Evolutionary conservation across 2,888 invertebrate genomes (phyloP).

Genomic region (Plutella xylostella): DNA sequence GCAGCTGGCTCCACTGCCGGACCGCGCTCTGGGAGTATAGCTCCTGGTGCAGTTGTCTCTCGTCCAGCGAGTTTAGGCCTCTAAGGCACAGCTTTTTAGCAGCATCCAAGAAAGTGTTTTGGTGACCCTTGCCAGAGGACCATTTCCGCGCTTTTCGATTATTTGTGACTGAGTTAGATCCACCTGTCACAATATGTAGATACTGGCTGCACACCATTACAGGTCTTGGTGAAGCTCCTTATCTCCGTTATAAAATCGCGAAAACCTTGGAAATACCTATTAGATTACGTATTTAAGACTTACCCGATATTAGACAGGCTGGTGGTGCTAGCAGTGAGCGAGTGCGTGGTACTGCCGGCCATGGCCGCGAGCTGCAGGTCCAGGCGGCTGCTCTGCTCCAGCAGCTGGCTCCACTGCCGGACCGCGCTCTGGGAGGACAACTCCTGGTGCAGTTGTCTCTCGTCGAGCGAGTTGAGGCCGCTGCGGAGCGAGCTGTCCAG

Average conservation of each 20-base stretch:
- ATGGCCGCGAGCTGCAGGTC: constrained; percentile 58
- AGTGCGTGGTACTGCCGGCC: constrained; percentile 56
- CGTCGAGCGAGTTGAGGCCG: constrained; percentile 61
- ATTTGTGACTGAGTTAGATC: too few species aligned
- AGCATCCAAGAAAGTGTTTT: too few species aligned
- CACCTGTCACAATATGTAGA: too few species aligned
- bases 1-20: constrained; percentile 59
- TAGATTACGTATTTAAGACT: constrained; percentile 24
- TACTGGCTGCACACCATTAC: too few species aligned
- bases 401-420: constrained; percentile 59
- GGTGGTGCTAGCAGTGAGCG: constrained; percentile 59
- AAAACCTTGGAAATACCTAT: too few species aligned
- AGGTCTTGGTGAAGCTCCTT: too few species aligned
- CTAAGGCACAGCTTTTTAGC: too few species aligned
- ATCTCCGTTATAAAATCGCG: too few species aligned
- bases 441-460: constrained; percentile 57
- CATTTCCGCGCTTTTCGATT: too few species aligned
- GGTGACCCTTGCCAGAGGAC: too few species aligned
- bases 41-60: constrained; percentile 57
- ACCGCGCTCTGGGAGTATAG: constrained; percentile 55
- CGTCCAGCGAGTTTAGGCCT: constrained; percentile 62
- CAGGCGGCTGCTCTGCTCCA: constrained; percentile 56
- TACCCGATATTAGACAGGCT: constrained; percentile 60
- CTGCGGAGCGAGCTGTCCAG: constrained; percentile 62
- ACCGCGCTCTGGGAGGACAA: constrained; percentile 53